Percentiles rank a stretch among this genome's conserved stretches.
Evolutionary conservation across 2,888 invertebrate genomes (phyloP).

Genomic region (Tenthredo livida): DNA sequence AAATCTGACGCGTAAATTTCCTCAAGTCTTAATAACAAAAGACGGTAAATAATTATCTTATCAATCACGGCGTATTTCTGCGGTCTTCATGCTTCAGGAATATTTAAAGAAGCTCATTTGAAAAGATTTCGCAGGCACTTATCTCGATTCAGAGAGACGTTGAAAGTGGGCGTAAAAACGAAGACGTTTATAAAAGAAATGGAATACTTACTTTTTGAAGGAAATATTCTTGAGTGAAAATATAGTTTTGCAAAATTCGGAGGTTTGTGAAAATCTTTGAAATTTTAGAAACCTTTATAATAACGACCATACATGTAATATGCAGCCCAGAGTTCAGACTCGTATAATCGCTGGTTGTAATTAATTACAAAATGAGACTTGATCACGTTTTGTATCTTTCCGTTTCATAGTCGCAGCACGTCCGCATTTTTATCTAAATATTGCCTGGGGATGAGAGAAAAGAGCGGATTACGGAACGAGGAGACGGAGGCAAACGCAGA

Average conservation of each 20-base stretch:
- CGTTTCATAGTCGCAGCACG: conserved; percentile 65
- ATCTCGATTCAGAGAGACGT: conserved; percentile 26
- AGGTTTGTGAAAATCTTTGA: neutral
- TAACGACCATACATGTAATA: neutral
- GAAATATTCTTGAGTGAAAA: neutral
- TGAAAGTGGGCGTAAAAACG: conserved; percentile 21
- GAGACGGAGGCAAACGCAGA: conserved; percentile 7
- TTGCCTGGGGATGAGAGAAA: conserved; percentile 57
- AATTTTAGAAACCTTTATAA: neutral
- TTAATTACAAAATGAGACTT: conserved; percentile 46
- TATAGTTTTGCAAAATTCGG: neutral
- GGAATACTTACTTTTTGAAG: neutral
- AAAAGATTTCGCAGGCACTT: conserved; percentile 51
- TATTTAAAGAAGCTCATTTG: conserved; percentile 57
- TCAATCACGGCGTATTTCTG: conserved; percentile 62
- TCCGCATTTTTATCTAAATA: conserved; percentile 69
- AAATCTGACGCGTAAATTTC: conserved; percentile 53
- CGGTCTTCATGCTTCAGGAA: conserved; percentile 37
- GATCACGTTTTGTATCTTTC: conserved; percentile 33
- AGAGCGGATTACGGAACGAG: conserved; percentile 26
- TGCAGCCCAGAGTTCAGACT: conserved; percentile 5
- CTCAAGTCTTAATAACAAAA: conserved; percentile 61
- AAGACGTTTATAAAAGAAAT: neutral
- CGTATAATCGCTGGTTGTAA: neutral
- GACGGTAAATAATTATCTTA: conserved; percentile 66